Conservation (phyloP, 2,113 vertebrate species). For the Psettodes erumei region DNA sequence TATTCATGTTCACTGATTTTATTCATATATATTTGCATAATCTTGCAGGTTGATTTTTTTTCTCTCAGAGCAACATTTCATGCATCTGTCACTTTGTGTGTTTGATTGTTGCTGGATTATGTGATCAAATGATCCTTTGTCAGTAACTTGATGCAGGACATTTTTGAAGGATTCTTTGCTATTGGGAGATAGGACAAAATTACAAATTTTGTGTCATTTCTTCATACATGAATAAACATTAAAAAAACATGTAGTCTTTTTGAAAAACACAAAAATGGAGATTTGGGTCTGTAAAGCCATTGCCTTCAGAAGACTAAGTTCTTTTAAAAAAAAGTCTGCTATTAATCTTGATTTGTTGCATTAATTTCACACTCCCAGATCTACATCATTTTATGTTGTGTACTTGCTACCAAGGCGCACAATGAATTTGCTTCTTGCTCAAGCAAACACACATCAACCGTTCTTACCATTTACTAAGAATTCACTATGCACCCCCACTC, state of each 20-base stretch:
- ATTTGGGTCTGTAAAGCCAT: not conserved
- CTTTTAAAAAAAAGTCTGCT: not conserved
- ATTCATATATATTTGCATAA: too few relatives aligned
- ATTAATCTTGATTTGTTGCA: constrained; percentile 6
- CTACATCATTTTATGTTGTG: constrained; percentile 26
- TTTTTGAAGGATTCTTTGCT: too few relatives aligned
- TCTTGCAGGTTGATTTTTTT: too few relatives aligned
- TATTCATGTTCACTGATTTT: too few relatives aligned
- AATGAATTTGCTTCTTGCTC: constrained; percentile 45
- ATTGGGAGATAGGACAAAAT: too few relatives aligned
- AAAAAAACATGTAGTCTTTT: not conserved
- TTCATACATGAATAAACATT: too few relatives aligned
- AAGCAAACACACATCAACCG: constrained; percentile 26
- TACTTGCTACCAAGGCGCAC: constrained; percentile 19
- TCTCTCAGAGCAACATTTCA: too few relatives aligned
- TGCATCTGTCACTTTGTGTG: too few relatives aligned
- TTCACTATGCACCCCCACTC: constrained; percentile 18
- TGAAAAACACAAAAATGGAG: not conserved
- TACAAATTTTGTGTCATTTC: too few relatives aligned
- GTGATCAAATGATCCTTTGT: too few relatives aligned
- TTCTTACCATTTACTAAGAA: constrained; percentile 27
- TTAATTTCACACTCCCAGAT: constrained; percentile 25
- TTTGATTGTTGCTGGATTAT: too few relatives aligned
- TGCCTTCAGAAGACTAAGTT: not conserved
- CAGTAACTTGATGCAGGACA: too few relatives aligned